A percentile compares a stretch with the other conserved stretches of the same genome.
phyloP scores from a whole-genome alignment of 2,888 invertebrate species.

The Sarcophaga caerulescens region DNA sequence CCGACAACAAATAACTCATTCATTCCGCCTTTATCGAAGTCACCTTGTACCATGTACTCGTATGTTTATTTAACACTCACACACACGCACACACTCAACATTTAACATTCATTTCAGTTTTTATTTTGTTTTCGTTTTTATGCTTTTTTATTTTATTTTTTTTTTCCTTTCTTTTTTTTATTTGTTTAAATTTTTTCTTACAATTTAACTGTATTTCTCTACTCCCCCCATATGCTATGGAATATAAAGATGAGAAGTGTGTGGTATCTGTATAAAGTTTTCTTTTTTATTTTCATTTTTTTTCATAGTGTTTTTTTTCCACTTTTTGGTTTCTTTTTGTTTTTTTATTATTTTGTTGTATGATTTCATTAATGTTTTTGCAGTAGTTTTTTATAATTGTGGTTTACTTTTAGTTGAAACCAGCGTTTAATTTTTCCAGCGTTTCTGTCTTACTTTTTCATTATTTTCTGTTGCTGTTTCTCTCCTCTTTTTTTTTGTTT shows the following conservation, averaged over 20 bases:
- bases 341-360: constrained; percentile 9
- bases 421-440: constrained; percentile 32
- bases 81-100: background rate
- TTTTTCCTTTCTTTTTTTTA: background rate
- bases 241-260: background rate
- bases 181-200: constrained; percentile 25
- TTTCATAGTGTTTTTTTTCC: background rate
- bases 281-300: background rate
- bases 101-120: constrained; percentile 18
- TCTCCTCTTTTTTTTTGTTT: background rate
- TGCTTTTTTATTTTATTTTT: no score
- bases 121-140: constrained; percentile 38
- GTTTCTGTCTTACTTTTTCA: constrained; percentile 10
- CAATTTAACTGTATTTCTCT: constrained; percentile 22
- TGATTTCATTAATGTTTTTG: constrained; percentile 9
- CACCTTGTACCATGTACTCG: constrained; percentile 50
- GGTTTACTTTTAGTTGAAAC: constrained; percentile 56
- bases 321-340: background rate
- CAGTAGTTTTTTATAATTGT: constrained; percentile 27
- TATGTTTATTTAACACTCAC: constrained; percentile 47
- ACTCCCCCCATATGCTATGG: background rate
- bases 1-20: constrained; percentile 34
- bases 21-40: constrained; percentile 50
- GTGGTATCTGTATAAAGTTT: constrained; percentile 40
- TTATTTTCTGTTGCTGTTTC: background rate